Evolutionary conservation across 2,797 vertebrate species (phyloP).

Genomic region (Fistularia commersonii): DNA sequence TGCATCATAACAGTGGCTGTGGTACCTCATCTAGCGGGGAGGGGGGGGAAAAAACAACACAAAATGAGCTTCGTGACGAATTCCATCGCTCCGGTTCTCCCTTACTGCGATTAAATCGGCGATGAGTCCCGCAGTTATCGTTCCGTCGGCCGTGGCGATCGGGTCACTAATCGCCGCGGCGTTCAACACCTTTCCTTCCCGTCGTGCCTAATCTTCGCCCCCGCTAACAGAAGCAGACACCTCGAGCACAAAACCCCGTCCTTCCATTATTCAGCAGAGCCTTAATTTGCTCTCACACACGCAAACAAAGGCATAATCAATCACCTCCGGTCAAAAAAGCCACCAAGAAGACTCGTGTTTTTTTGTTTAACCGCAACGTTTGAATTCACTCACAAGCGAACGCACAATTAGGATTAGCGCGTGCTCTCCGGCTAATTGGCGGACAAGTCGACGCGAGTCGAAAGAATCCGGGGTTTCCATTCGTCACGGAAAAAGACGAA

Average conservation of each 20-base stretch:
- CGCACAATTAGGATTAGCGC: not conserved
- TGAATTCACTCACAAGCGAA: not conserved
- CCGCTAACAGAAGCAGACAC: constrained; percentile 28
- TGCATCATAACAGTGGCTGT: too few species aligned
- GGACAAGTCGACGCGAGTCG: too few species aligned
- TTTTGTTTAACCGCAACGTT: too few species aligned
- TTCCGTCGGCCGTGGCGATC: not conserved
- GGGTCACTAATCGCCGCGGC: constrained; percentile 16
- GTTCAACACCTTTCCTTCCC: constrained; percentile 22
- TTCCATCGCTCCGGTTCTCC: too few species aligned
- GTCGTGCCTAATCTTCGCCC: not conserved
- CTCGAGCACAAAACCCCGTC: constrained; percentile 34
- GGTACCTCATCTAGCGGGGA: too few species aligned
- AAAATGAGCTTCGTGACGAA: too few species aligned
- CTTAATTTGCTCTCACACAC: constrained; percentile 31
- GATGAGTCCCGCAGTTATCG: too few species aligned
- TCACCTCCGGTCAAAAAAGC: constrained; percentile 35
- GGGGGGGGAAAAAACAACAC: too few species aligned
- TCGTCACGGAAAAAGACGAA: too few species aligned
- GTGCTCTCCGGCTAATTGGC: too few species aligned
- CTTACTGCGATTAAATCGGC: too few species aligned
- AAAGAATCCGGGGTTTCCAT: too few species aligned
- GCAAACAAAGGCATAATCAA: constrained; percentile 47
- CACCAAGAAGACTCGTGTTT: constrained; percentile 2
- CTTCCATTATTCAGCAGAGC: constrained; percentile 63